A percentile compares a stretch with the other conserved stretches of the same genome.
phyloP scores from a whole-genome alignment of 37 sponge, comb jelly and placozoan species.

The Mnemiopsis leidyi region DNA sequence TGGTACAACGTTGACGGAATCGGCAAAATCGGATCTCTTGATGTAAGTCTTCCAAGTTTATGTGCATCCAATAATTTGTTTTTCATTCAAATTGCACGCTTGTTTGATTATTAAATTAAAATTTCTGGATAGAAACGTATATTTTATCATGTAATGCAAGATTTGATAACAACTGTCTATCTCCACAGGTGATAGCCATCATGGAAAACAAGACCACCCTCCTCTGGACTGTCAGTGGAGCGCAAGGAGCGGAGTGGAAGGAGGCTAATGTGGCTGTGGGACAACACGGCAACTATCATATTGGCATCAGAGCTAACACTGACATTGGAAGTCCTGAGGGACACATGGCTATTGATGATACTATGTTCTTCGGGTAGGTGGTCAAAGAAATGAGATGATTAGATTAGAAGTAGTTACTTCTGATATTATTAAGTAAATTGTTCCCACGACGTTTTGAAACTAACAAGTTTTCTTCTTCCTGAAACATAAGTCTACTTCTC shows the following conservation, averaged over 20 bases:
- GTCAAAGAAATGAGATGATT: neutral
- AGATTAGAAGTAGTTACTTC: neutral
- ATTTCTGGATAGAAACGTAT: too few species aligned
- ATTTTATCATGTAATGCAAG: neutral
- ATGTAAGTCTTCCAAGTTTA: constrained; percentile 53
- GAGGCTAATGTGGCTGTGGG: constrained; percentile 6
- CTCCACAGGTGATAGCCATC: constrained; percentile 19
- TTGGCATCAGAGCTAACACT: constrained; percentile 45
- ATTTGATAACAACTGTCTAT: neutral
- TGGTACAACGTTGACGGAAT: constrained; percentile 52
- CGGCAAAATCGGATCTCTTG: constrained; percentile 37
- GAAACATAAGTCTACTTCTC: too few species aligned
- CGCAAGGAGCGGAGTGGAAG: constrained; percentile 37
- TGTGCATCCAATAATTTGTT: too few species aligned
- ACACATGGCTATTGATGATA: constrained; percentile 62
- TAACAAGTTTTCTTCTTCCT: too few species aligned
- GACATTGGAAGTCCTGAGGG: constrained; percentile 8
- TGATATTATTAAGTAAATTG: neutral
- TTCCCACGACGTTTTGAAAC: too few species aligned
- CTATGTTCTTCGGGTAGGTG: neutral
- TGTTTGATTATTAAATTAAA: too few species aligned
- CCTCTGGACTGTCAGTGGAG: neutral
- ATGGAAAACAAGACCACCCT: neutral
- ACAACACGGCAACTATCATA: constrained; percentile 30
- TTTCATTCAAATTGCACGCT: too few species aligned